Evolutionary conservation across 2,113 vertebrate genomes (phyloP), one percentile per base, ranked within the genome.

Genomic region (Bambusicola thoracicus): DNA sequence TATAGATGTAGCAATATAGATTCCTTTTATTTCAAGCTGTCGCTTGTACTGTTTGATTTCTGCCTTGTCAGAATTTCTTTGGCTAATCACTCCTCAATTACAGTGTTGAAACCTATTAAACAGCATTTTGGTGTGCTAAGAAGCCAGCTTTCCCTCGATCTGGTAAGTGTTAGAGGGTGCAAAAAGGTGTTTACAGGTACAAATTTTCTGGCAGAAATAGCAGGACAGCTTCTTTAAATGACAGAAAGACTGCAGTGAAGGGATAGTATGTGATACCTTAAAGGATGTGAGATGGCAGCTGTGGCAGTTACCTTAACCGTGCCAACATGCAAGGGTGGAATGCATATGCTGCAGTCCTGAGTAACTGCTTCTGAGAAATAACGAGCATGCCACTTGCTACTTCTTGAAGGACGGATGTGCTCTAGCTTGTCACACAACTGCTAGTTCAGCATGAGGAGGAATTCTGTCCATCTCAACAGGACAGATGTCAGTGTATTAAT

Each of bases 21-120:
- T 79, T 70, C 32, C 66, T 92, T 78, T 53, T 27, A 56, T 83
- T 81, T 89, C 65, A 80, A 40, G 46, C 51, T 92, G 36, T 70
- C 61, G 8, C 29, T 85, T 92, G 14, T 77, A 19, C 21, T 69
- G 36, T 32, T 6, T 70, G 41, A 63, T 85, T 91, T 66, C 73
- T 70, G 17, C 25, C n/a, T 70, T 25, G 27, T 48, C 38, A 62
- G 49, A 77, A 80, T 78, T 65, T 86, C 44, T 81, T 72, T 81
- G 34, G 55, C 7, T 72, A 85, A 38, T 70, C 13, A 22, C 11
- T 86, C 15, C 20, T 89, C 15, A 40, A 4, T 81, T 68, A 30
- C 18, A 62, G 3, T 22, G 6, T 61, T 75, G 70, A 75, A 81
- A 91, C 2, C 8, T 34, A 24, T 49, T 41, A 63, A 17, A 46